Evolutionary conservation across 2,888 invertebrate genomes (phyloP), one percentile per base, ranked within the genome.

Genomic region (Plutella xylostella): DNA sequence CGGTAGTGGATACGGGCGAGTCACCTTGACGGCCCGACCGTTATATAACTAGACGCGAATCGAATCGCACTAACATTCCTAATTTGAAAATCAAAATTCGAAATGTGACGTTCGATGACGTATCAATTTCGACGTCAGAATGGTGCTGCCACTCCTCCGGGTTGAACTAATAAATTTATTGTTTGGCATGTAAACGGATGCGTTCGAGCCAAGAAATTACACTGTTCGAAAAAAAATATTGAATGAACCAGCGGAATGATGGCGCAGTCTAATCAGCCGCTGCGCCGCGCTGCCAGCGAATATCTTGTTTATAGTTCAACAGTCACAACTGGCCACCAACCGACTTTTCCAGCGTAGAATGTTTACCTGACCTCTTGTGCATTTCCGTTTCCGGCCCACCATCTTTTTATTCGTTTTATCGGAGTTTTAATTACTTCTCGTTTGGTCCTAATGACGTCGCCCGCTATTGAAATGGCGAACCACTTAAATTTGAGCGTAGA

Each of bases 161-260:
- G 71, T 69, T 69, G 63, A 71, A 63, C 79, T 75, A 82, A 83
- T 82, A 80, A 82, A 82, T 83, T 82, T 83, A 83, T 82, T 80
- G 83, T 83, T 82, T 83, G 83, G 83, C 83, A 80, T 82, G 82
- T 80, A 80, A 78, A 79, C 83, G 78, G 79, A 80, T 77, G 80
- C 76, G 80, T 82, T 79, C 70, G 80, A 78, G 82, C 83, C 80
- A 83, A 80, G 80, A 83, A 83, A 82, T 79, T 79, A 79, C 79
- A 75, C 68, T 65, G 78, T 80, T 80, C 74, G 74, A 75, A 67
- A 75, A 78, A 79, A 82, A 80, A 78, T 79, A 80, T 82, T 84
- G 83, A 83, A 83, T 82, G 80, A 82, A 79, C 68, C 63, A 65
- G 56, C 63, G 73, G 73, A 72, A 74, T 74, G 79, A 75, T 74